Conservation (phyloP, 2,797 vertebrate genomes). For the Rhynchonycteris naso region DNA sequence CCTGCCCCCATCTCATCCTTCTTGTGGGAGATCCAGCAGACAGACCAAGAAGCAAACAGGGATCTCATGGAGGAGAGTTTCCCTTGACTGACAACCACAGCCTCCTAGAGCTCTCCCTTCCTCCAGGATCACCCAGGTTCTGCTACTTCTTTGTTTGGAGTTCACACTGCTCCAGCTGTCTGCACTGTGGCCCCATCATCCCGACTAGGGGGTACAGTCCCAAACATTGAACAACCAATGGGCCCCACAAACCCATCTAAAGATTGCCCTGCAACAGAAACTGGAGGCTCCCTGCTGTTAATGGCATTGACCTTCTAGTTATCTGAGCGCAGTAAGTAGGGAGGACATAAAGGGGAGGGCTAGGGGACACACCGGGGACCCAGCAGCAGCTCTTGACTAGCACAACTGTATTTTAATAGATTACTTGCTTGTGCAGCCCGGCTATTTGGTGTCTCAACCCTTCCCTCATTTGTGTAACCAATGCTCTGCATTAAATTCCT, state of each 20-base stretch:
- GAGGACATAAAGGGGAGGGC: not conserved
- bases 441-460: not conserved
- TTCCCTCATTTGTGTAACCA: not conserved
- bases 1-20: not conserved
- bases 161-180: not conserved
- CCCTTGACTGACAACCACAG: not conserved
- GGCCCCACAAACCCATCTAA: not conserved
- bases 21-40: not conserved
- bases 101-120: too few relatives aligned
- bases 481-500: not conserved
- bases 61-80: not conserved
- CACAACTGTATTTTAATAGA: fast-evolving
- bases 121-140: not conserved
- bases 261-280: not conserved
- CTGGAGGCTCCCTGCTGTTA: not conserved
- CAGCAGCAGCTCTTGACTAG: not conserved
- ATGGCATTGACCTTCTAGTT: not conserved
- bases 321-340: not conserved
- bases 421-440: fast-evolving
- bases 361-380: too few relatives aligned
- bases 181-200: not conserved
- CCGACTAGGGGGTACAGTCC: not conserved
- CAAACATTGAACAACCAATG: not conserved
- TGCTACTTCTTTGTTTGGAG: not conserved
- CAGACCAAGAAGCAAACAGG: not conserved